These are phyloP conservation scores for Bemisia tabaci DNA, from an alignment of 1,140 invertebrate species.

Conservation along the genomic window DNA sequence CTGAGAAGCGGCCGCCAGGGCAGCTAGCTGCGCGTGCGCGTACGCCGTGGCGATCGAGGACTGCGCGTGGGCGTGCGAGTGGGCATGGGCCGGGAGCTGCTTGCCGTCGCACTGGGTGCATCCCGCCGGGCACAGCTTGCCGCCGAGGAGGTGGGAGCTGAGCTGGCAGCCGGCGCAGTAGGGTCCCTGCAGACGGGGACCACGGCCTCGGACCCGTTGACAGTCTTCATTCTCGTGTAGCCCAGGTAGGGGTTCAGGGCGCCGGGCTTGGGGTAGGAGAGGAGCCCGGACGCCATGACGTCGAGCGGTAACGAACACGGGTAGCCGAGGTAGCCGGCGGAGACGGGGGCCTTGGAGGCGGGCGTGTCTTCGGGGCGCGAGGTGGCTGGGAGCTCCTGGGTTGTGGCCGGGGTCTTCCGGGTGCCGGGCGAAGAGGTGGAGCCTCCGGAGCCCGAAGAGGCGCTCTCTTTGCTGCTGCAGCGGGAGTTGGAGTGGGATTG, in stretches of 20 bases:
- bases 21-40: constrained; percentile 24
- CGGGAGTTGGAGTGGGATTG: constrained; percentile 1
- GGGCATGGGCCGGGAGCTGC: constrained; percentile 11
- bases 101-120: constrained; percentile 75
- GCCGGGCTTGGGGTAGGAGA: constrained; percentile 18
- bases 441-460: constrained; percentile 18
- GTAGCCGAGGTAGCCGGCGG: constrained; percentile 47
- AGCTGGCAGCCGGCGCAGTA: constrained; percentile 90
- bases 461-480: constrained; percentile 20
- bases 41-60: constrained; percentile 42
- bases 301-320: constrained; percentile 17
- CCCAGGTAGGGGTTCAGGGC: constrained; percentile 50
- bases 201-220: constrained; percentile 47
- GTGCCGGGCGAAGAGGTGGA: constrained; percentile 17
- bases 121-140: constrained; percentile 49
- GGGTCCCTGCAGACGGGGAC: constrained; percentile 91
- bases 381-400: constrained; percentile 24
- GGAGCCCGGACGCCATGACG: constrained; percentile 19
- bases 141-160: constrained; percentile 63
- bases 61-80: constrained; percentile 53
- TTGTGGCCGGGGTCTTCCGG: constrained; percentile 16
- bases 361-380: constrained; percentile 52
- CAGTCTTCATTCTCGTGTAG: constrained; percentile 80
- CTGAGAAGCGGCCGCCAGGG: constrained; percentile 34
- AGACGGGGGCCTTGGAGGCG: constrained; percentile 39